phyloP scores from a whole-genome alignment of 2,113 vertebrate species.

The Sinocyclocheilus rhinocerous region DNA sequence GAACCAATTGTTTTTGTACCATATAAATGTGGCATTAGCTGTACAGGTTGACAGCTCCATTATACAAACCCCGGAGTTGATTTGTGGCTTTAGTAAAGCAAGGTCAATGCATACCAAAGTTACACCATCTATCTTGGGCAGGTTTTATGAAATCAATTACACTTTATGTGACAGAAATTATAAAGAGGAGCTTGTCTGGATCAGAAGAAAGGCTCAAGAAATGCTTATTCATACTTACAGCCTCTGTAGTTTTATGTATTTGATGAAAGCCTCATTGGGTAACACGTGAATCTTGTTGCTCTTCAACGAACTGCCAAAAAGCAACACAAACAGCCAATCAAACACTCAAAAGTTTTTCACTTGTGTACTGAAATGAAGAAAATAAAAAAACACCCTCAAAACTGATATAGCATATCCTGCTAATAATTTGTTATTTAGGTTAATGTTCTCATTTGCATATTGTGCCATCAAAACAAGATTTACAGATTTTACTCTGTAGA shows the following conservation, averaged over 20 bases:
- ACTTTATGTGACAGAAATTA: background rate
- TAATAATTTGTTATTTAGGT: too few species aligned
- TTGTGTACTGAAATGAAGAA: background rate
- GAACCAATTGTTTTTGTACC: slow-evolving; percentile 7
- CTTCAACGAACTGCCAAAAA: slow-evolving; percentile 72
- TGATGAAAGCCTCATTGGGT: slow-evolving; percentile 75
- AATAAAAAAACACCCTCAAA: background rate
- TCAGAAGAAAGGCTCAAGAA: background rate
- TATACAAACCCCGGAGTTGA: background rate
- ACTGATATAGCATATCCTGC: background rate
- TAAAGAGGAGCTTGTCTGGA: background rate
- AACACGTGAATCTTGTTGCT: slow-evolving; percentile 74
- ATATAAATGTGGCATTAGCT: background rate
- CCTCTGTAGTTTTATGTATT: slow-evolving; percentile 72
- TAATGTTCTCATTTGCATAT: background rate
- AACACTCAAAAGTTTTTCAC: background rate
- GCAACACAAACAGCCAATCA: background rate
- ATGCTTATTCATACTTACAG: slow-evolving; percentile 70
- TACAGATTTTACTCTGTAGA: too few species aligned
- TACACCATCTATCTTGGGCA: background rate
- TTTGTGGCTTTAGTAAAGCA: slow-evolving; percentile 9
- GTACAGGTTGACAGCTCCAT: slow-evolving; percentile 2
- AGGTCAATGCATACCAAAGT: background rate
- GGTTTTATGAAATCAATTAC: background rate
- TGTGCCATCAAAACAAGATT: too few species aligned